phyloP scores from a whole-genome alignment of 2,797 vertebrate genomes.

The Rhynchonycteris naso region DNA sequence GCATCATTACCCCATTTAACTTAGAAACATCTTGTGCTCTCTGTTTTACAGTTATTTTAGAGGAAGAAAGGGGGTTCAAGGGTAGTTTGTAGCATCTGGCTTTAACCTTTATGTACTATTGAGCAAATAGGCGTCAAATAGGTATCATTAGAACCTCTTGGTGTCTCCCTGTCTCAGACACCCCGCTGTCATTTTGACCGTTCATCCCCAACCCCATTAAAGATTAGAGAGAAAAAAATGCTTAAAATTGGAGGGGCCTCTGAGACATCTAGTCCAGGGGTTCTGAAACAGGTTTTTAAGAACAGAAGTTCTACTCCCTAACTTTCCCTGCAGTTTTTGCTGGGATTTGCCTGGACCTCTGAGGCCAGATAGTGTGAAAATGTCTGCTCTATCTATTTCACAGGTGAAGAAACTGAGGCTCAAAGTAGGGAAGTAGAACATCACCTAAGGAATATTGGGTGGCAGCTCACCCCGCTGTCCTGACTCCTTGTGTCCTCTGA shows the following conservation, averaged over 20 bases:
- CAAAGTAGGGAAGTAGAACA: neutral
- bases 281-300: neutral
- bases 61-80: neutral
- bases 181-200: neutral
- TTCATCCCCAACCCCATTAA: neutral
- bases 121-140: neutral
- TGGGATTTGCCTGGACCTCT: neutral
- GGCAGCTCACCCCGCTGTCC: neutral
- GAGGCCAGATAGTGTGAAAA: neutral
- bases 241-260: slow-evolving; percentile 14
- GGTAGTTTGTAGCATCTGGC: neutral
- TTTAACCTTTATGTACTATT: neutral
- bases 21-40: neutral
- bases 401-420: neutral
- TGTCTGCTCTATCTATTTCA: neutral
- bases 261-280: neutral
- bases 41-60: neutral
- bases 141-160: neutral
- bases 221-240: neutral
- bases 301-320: neutral
- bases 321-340: neutral
- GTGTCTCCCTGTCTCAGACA: neutral
- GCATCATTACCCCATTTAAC: neutral
- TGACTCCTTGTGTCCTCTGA: neutral
- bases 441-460: neutral